Conservation (phyloP, 37 sponge, comb jelly and placozoan genomes). For the Sycon ciliatum region DNA sequence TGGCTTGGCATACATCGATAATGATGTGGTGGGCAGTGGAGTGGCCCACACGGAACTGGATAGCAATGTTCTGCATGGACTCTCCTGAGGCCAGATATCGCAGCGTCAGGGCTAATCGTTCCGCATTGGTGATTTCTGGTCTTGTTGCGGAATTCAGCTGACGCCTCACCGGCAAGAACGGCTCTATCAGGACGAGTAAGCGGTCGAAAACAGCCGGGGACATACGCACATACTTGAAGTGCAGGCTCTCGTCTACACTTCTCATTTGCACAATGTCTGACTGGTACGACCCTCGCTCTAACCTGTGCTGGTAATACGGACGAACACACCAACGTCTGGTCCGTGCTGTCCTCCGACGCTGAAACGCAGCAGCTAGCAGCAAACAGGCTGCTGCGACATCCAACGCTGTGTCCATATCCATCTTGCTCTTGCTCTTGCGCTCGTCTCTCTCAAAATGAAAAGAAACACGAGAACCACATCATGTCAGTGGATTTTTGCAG, state of each 20-base stretch:
- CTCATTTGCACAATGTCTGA: not conserved
- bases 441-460: too few relatives aligned
- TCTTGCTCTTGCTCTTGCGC: too few relatives aligned
- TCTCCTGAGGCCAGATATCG: slow-evolving; percentile 37
- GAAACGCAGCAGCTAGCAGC: too few relatives aligned
- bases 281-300: too few relatives aligned
- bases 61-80: not conserved
- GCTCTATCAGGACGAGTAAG: slow-evolving; percentile 10
- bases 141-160: not conserved
- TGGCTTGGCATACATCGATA: slow-evolving; percentile 19
- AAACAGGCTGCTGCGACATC: too few relatives aligned
- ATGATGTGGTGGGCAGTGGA: slow-evolving; percentile 24
- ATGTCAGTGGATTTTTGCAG: too few relatives aligned
- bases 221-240: slow-evolving; percentile 15
- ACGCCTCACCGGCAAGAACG: not conserved
- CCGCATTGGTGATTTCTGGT: slow-evolving; percentile 15
- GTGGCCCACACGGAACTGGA: slow-evolving; percentile 17
- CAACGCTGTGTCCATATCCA: too few relatives aligned
- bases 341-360: too few relatives aligned
- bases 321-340: too few relatives aligned
- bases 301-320: too few relatives aligned
- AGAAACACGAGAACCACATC: too few relatives aligned
- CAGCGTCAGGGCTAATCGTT: slow-evolving; percentile 39
- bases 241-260: not conserved
- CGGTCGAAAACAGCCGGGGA: slow-evolving; percentile 14